These are phyloP conservation scores for Hephaestus fuliginosus DNA, from an alignment of 2,797 vertebrate species.

Conservation along the genomic window DNA sequence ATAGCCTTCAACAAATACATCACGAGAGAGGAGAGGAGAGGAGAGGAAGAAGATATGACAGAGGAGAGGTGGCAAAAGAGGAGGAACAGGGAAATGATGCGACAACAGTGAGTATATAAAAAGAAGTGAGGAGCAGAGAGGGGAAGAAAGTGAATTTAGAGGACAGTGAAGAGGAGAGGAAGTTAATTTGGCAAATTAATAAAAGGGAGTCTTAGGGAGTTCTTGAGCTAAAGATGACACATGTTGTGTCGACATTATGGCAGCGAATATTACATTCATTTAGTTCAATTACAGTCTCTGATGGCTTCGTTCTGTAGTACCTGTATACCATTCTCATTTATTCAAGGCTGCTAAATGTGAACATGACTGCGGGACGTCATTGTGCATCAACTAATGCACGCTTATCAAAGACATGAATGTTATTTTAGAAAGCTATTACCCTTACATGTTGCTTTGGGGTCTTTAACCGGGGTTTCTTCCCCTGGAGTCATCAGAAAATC, in stretches of 20 bases:
- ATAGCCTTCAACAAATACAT: slow-evolving; percentile 8
- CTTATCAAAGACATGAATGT: background rate
- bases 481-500: background rate
- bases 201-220: background rate
- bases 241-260: background rate
- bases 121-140: background rate
- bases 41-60: background rate
- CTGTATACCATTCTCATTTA: background rate
- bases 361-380: background rate
- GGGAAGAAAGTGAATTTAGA: background rate
- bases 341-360: background rate
- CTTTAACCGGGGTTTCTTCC: background rate
- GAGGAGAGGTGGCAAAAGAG: background rate
- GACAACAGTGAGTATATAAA: background rate
- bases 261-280: background rate
- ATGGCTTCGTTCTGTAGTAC: background rate
- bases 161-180: background rate
- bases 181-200: background rate
- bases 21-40: background rate
- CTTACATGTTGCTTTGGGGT: background rate
- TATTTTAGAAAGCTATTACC: slow-evolving; percentile 2
- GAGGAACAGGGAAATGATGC: background rate
- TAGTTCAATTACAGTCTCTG: background rate
- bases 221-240: background rate
- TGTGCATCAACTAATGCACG: background rate